A percentile compares a stretch with the other conserved stretches of the same genome.
These are phyloP conservation scores for Podabrus alpinus DNA, from an alignment of 2,888 invertebrate genomes.

Conservation along the genomic window DNA sequence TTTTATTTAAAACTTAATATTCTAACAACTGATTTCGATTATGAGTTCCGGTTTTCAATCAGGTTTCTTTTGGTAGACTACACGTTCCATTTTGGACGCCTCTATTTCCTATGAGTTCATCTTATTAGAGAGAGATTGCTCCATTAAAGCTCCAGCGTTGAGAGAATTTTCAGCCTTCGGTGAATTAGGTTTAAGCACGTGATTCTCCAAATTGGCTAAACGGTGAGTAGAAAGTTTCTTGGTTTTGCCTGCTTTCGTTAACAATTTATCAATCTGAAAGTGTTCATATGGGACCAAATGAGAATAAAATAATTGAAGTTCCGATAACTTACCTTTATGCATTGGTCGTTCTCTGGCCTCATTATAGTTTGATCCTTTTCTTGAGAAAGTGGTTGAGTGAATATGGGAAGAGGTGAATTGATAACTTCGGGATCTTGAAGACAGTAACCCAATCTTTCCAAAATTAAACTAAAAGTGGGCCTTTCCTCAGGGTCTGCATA, in stretches of 20 bases:
- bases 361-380: constrained; percentile 74
- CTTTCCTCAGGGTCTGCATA: constrained; percentile 85
- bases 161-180: constrained; percentile 60
- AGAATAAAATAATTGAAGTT: not conserved
- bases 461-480: constrained; percentile 80
- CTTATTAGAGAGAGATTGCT: constrained; percentile 46
- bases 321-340: constrained; percentile 54
- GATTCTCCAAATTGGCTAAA: constrained; percentile 46
- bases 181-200: constrained; percentile 49
- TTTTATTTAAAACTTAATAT: constrained; percentile 5
- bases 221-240: too few relatives aligned
- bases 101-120: constrained; percentile 46
- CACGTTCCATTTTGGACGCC: constrained; percentile 51
- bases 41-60: constrained; percentile 61
- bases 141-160: constrained; percentile 52
- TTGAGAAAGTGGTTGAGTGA: constrained; percentile 72
- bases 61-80: constrained; percentile 38
- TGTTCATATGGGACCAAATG: not conserved
- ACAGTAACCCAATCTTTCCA: constrained; percentile 82
- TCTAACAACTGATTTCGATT: constrained; percentile 61
- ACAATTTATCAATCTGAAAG: constrained; percentile 63
- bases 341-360: constrained; percentile 64
- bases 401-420: constrained; percentile 77
- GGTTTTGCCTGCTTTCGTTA: constrained; percentile 56
- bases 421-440: constrained; percentile 86